These are phyloP conservation scores for Polymixis lichenea DNA, from an alignment of 2,888 invertebrate genomes.

Conservation along the genomic window DNA sequence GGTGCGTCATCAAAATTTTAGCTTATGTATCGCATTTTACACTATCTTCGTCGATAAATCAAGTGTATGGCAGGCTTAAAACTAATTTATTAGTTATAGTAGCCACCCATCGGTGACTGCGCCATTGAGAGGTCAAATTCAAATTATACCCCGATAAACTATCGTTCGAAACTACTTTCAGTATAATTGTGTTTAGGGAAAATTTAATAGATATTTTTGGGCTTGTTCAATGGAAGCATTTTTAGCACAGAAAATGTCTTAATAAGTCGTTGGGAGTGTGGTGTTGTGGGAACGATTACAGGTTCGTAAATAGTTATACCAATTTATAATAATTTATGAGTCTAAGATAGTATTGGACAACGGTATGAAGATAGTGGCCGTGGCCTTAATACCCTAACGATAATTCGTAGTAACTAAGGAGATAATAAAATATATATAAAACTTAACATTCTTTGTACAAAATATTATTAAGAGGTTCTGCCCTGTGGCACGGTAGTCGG, in stretches of 20 bases:
- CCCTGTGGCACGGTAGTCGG: neutral
- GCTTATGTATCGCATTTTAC: neutral
- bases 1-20: neutral
- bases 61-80: conserved; percentile 24
- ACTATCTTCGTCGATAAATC: conserved; percentile 38
- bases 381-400: neutral
- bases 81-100: conserved; percentile 53
- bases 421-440: neutral
- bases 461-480: neutral
- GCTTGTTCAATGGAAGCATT: neutral
- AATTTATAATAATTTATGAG: too few species aligned
- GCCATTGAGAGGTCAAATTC: conserved; percentile 57
- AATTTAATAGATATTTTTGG: conserved; percentile 28
- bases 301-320: neutral
- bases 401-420: neutral
- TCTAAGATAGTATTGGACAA: neutral
- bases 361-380: neutral
- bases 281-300: too few species aligned
- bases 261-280: neutral
- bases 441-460: conserved; percentile 5
- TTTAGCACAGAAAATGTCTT: neutral
- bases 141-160: conserved; percentile 49
- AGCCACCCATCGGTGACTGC: conserved; percentile 17
- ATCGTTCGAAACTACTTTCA: conserved; percentile 26
- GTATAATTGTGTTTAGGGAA: conserved; percentile 5